Evolutionary conservation across 2,113 vertebrate species (phyloP), one percentile per base, ranked within the genome.

Genomic region (Columba janthina): DNA sequence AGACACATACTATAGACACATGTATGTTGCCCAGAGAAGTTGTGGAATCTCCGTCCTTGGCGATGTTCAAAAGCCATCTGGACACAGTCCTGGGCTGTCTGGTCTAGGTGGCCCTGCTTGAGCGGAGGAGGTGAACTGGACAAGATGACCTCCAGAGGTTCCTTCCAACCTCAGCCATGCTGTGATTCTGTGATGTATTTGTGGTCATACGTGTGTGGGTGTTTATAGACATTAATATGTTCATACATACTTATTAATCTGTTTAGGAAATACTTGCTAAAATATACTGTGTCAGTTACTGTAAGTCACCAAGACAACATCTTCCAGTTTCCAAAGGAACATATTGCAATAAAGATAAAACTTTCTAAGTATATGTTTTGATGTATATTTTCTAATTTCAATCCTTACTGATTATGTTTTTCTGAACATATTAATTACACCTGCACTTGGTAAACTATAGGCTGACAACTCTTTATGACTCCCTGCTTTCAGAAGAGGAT

Each of bases 1-100:
- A 51, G 28, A 54, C 25, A 17, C 7, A 28, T 22, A 44, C 5
- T 61, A 20, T 4, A 73, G 34, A 56, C 40, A 38, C 1, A 71
- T 1, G 0, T 54, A n/a, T 31, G 18, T 40, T 73, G 8, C 15
- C 24, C 34, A 54, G 48, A 69, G 3, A 72, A 9, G 1, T 3
- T 76, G 48, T 32, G 36, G 12, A 40, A 38, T 70, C 17, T 61
- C 22, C 24, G 11, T 56, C 40, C 48, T n/a, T 56, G 24, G 17
- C 61, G 21, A 78, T 62, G 70, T 6, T 32, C 11, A 44, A 38
- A 44, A 62, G 38, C 9, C 2, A 2, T n/a, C 38, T 36, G 44
- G 19, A 61, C 7, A 18, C 32, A 28, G 17, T 48, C 29, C 29
- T 71, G 16, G 18, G 25, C 12, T 66, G 5, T 12, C 31, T 61